Evolutionary conservation across 2,888 invertebrate species (phyloP), one percentile per base, ranked within the genome.

Genomic region (Cyclophora punctaria): DNA sequence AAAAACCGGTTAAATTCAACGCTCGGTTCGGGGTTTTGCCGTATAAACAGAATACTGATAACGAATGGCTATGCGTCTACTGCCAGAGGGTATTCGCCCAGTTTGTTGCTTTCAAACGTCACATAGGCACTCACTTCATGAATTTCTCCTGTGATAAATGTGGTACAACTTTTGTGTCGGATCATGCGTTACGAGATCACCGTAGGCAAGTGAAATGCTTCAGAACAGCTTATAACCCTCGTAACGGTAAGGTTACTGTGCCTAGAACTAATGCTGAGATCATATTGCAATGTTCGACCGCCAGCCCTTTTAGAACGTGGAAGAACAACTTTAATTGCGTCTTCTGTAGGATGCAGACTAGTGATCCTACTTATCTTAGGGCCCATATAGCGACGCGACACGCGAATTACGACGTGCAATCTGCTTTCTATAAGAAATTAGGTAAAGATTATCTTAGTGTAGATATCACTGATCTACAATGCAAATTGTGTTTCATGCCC

Each of bases 251-350:
- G 34, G 78, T 76, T 0, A 63, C 82, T 58, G 77, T 74, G 45
- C 81, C 83, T 3, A 72, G 88, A 20, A 77, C 69, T 2, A 87
- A 87, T 55, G 88, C 88, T 0, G 83, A 84, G 59, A 83, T 87
- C 3, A 83, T 88, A 45, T 63, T 88, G 0, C 83, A 85, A 59
- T 84, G 78, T 57, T 85, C 87, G 0, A 83, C 88, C 0, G 87
- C 80, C 0, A 79, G 76, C 44, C 88, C 88, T 0, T 88, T 88
- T 52, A 68, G 87, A 48, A 86, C 85, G 3, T 87, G 86, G 86
- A 83, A 81, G 57, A 82, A 75, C 52, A 83, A 86, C 58, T 86
- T 87, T 49, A 84, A 81, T 57, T 88, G 88, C 50, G 82, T 86
- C 0, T 85, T 88, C 56, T 88, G 88, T 64, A 71, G 86, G 3